Percentiles rank a stretch among this genome's conserved stretches.
Conservation (phyloP, 2,888 invertebrate species). For the Anoncus sp. region DNA sequence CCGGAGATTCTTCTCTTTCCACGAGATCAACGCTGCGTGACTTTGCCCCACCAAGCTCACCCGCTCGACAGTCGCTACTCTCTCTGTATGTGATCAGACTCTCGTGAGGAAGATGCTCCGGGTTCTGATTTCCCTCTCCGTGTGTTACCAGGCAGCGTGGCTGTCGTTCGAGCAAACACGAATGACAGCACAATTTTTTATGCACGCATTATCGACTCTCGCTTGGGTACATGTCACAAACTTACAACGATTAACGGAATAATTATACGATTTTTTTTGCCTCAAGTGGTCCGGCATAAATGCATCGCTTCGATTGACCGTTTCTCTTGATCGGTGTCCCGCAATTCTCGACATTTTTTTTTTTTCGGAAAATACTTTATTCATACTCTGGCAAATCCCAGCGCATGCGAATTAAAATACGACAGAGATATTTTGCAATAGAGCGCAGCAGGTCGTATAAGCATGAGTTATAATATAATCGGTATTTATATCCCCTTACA, state of each 20-base stretch:
- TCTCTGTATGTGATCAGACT: slow-evolving; percentile 45
- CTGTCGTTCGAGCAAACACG: background rate
- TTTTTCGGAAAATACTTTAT: slow-evolving; percentile 25
- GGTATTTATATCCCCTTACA: slow-evolving; percentile 38
- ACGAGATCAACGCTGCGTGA: background rate
- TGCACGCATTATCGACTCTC: slow-evolving; percentile 37
- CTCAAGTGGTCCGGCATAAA: background rate
- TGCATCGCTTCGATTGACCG: background rate
- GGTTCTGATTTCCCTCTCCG: slow-evolving; percentile 22
- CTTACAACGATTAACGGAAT: slow-evolving; percentile 48
- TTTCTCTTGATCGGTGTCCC: slow-evolving; percentile 21
- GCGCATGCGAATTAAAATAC: slow-evolving; percentile 47
- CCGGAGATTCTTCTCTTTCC: slow-evolving; percentile 41
- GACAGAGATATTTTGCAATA: slow-evolving; percentile 56
- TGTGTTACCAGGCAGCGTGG: background rate
- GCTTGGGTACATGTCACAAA: slow-evolving; percentile 6
- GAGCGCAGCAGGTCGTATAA: slow-evolving; percentile 24
- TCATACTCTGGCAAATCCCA: background rate
- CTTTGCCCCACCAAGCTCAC: slow-evolving; percentile 55
- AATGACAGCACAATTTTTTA: slow-evolving; percentile 43
- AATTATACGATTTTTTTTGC: slow-evolving; percentile 50
- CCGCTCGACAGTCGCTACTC: slow-evolving; percentile 35
- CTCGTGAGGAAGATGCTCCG: slow-evolving; percentile 52
- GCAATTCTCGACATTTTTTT: background rate
- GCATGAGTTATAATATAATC: slow-evolving; percentile 44